Conservation (phyloP, 2,888 invertebrate genomes). For the Xestoiulus laeticollis region DNA sequence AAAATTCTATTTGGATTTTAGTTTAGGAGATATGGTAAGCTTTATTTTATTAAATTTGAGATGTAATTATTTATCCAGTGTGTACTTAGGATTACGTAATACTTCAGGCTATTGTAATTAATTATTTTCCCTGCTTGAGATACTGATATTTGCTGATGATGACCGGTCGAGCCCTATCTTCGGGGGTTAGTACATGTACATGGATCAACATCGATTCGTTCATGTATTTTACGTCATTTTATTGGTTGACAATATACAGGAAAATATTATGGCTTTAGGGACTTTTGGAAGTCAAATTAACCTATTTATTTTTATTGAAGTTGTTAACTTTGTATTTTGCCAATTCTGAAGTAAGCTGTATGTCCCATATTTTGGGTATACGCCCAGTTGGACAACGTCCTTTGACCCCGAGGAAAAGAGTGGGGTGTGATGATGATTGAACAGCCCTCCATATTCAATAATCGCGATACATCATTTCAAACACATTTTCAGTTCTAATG, state of each 20-base stretch:
- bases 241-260: not conserved
- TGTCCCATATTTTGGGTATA: not conserved
- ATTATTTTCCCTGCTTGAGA: not conserved
- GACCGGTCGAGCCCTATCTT: not conserved
- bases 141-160: not conserved
- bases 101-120: not conserved
- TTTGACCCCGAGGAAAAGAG: not conserved
- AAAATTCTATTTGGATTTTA: conserved; percentile 7
- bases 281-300: not conserved
- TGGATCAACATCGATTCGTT: not conserved
- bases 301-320: no score
- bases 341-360: not conserved
- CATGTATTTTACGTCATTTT: not conserved
- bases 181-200: not conserved
- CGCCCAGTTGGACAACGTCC: conserved; percentile 3
- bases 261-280: not conserved
- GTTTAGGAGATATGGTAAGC: conserved; percentile 32
- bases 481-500: no score
- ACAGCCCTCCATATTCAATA: no score
- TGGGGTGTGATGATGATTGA: not conserved
- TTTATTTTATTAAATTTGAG: not conserved
- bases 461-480: no score
- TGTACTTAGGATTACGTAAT: not conserved
- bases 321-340: not conserved
- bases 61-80: not conserved